Evolutionary conservation across 2,888 invertebrate genomes (phyloP), one percentile per base, ranked within the genome.

Genomic region (Phalera bucephala): DNA sequence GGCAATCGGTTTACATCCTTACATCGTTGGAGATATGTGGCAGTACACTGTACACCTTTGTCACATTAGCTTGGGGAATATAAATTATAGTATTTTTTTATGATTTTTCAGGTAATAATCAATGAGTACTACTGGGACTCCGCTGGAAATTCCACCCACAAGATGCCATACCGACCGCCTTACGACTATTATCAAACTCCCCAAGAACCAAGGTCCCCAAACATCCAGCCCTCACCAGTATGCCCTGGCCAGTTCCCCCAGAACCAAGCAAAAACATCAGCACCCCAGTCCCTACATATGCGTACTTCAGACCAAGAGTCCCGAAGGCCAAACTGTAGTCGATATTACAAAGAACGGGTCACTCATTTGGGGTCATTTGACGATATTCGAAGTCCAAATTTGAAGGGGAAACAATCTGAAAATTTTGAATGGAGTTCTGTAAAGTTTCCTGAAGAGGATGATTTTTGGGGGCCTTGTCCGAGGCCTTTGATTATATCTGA

Each of bases 111-210:
- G 39, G 46, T 74, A 0, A 43, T 69, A 1, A 49, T 78, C 1
- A 75, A 73, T 35, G 72, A 82, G 38, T 73, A 67, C 34, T 52
- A 63, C 17, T 79, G 78, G 79, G 65, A 74, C 31, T 53, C 68
- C 0, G 21, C 40, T 3, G 33, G 55, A 17, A 15, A 7, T n/a
- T 19, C 9, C 2, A 12, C 15, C 22, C 15, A 35, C n/a, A 14
- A 29, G 9, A 27, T 17, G 12, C 13, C 21, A 7, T 3, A 11
- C 7, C 6, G 23, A 21, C 1, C 17, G 5, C 13, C 38, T 9
- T 36, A 25, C 10, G 31, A 41, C 3, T 20, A 23, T 13, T 15
- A 13, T n/a, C 31, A 31, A 1, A 12, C 8, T 3, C 10, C 31
- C 1, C 27, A n/a, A 14, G 14, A 14, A 11, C n/a, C 29, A 22